Evolutionary conservation across 2,113 vertebrate genomes (phyloP).

Genomic region (Grus americana): DNA sequence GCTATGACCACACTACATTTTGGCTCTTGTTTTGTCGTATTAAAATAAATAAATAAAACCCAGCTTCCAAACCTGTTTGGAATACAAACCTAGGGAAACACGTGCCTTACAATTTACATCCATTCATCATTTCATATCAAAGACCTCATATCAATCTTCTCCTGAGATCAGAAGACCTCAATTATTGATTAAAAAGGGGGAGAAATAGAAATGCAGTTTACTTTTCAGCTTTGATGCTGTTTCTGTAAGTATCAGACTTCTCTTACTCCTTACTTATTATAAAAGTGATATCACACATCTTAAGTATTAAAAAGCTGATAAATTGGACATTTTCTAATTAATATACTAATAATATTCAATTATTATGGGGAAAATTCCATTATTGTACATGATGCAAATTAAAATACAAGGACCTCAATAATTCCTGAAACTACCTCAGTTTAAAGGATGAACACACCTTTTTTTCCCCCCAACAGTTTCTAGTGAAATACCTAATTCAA

Average conservation of each 20-base stretch:
- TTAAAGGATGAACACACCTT: background rate
- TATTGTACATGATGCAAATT: background rate
- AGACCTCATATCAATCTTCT: background rate
- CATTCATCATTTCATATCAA: background rate
- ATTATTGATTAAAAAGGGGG: background rate
- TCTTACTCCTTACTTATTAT: background rate
- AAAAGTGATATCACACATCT: background rate
- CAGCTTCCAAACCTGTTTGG: background rate
- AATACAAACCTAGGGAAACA: background rate
- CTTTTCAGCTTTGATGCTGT: background rate
- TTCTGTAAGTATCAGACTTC: background rate
- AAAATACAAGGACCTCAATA: background rate
- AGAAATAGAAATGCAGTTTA: background rate
- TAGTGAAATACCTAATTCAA: background rate
- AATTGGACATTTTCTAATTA: background rate
- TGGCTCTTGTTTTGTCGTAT: background rate
- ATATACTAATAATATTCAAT: background rate
- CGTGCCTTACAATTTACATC: background rate
- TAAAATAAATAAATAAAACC: background rate
- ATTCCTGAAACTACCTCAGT: background rate
- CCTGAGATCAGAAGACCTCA: background rate
- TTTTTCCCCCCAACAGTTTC: fast-evolving
- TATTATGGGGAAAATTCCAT: background rate
- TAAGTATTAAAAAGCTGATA: background rate
- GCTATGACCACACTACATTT: background rate